Evolutionary conservation across 1,140 invertebrate genomes (phyloP).

Genomic region (Magallana ariakensis): DNA sequence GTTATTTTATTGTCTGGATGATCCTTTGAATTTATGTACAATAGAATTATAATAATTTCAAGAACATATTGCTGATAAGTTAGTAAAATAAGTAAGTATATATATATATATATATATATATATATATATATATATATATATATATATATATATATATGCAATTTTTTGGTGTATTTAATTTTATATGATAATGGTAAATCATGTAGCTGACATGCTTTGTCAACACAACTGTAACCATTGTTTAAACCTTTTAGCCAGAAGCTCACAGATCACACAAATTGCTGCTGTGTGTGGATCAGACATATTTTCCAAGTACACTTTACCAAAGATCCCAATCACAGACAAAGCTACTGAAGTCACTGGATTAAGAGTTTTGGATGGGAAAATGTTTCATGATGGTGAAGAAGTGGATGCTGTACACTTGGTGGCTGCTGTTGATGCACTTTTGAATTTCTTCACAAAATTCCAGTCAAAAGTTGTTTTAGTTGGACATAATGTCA

Average conservation of each 20-base stretch:
- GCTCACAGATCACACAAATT: neutral
- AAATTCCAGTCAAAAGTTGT: neutral
- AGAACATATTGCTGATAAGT: too few species aligned
- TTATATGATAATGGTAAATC: neutral
- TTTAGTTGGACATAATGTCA: neutral
- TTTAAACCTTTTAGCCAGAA: conserved; percentile 5
- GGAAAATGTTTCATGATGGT: conserved; percentile 39
- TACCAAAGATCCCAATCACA: conserved; percentile 38
- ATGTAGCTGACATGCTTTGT: neutral
- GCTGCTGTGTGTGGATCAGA: conserved; percentile 35
- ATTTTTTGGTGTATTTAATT: neutral
- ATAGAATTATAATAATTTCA: neutral
- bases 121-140: too few species aligned
- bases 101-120: too few species aligned
- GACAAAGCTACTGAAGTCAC: conserved; percentile 13
- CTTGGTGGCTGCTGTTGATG: conserved; percentile 20
- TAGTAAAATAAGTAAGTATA: too few species aligned
- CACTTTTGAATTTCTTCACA: neutral
- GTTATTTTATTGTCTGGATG: too few species aligned
- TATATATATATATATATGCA: too few species aligned
- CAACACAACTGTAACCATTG: neutral
- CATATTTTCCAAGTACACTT: conserved; percentile 17
- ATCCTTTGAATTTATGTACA: too few species aligned
- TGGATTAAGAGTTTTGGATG: conserved; percentile 6
- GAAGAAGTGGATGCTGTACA: conserved; percentile 20